Conservation (phyloP, 2,888 invertebrate genomes). For the Deilephila porcellus region DNA sequence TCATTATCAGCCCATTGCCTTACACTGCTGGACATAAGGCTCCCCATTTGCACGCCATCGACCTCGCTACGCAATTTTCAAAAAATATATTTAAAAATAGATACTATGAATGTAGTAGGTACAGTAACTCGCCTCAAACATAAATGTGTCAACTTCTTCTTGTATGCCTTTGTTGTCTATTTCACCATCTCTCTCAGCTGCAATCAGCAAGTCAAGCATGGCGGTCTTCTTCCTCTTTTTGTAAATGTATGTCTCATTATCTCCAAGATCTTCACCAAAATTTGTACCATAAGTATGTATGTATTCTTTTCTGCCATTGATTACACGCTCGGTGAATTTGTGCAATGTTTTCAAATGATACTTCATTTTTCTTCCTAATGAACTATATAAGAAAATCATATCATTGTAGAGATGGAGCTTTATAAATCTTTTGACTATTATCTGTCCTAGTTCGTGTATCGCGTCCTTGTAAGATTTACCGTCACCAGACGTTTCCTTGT, state of each 20-base stretch:
- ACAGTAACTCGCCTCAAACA: conserved; percentile 79
- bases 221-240: conserved; percentile 80
- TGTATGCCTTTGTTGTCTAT: conserved; percentile 83
- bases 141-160: conserved; percentile 87
- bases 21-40: too few species aligned
- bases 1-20: too few species aligned
- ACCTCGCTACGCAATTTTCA: too few species aligned
- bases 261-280: conserved; percentile 36
- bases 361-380: conserved; percentile 77
- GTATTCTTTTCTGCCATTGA: conserved; percentile 54
- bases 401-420: conserved; percentile 85
- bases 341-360: conserved; percentile 63
- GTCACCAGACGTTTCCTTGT: conserved; percentile 62
- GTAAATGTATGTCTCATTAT: conserved; percentile 39
- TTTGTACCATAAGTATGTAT: conserved; percentile 41
- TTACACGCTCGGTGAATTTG: conserved; percentile 68
- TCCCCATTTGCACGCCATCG: too few species aligned
- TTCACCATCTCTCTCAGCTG: conserved; percentile 74
- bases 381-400: conserved; percentile 81
- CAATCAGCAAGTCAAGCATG: conserved; percentile 84
- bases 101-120: too few species aligned
- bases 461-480: conserved; percentile 84
- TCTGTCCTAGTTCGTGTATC: conserved; percentile 72
- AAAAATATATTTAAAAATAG: too few species aligned
- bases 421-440: conserved; percentile 57